These are phyloP conservation scores for Mesochorus sp. DNA, from an alignment of 2,888 invertebrate species.

Conservation along the genomic window DNA sequence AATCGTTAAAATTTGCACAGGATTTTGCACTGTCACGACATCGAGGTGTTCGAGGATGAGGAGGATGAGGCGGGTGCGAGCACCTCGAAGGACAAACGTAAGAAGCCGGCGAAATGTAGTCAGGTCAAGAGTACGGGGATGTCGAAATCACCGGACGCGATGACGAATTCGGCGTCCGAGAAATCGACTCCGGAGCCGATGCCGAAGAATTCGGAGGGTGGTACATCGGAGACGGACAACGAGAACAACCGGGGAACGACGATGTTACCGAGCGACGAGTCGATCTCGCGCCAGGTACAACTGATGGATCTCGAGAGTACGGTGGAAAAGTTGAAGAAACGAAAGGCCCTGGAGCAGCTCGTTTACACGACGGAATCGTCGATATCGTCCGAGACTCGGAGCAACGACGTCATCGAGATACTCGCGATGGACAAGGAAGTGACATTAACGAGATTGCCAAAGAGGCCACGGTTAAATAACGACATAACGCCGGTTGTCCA, in stretches of 20 bases:
- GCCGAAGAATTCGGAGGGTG: conserved; percentile 64
- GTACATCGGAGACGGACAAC: conserved; percentile 65
- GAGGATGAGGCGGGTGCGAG: conserved; percentile 81
- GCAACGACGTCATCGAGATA: conserved; percentile 77
- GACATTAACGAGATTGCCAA: conserved; percentile 84
- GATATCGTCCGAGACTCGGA: conserved; percentile 65
- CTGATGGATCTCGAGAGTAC: conserved; percentile 76
- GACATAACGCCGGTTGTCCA: conserved; percentile 86
- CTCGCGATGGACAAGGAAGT: conserved; percentile 85
- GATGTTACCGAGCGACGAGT: conserved; percentile 59
- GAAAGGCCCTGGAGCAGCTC: conserved; percentile 76
- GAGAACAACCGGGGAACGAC: conserved; percentile 64
- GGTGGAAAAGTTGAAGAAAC: conserved; percentile 79
- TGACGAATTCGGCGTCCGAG: conserved; percentile 70
- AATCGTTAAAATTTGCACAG: too few species aligned
- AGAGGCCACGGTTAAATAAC: conserved; percentile 80
- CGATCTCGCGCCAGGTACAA: conserved; percentile 66
- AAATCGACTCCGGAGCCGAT: conserved; percentile 73
- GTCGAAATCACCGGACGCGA: conserved; percentile 68
- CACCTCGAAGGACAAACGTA: conserved; percentile 69
- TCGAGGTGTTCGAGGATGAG: conserved; percentile 85
- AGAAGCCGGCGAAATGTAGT: conserved; percentile 62
- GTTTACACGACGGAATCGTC: conserved; percentile 67
- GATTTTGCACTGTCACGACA: conserved; percentile 89
- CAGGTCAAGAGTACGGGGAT: conserved; percentile 48